Evolutionary conservation across 2,797 vertebrate genomes (phyloP), one percentile per base, ranked within the genome.

Genomic region (Eulemur mongoz): DNA sequence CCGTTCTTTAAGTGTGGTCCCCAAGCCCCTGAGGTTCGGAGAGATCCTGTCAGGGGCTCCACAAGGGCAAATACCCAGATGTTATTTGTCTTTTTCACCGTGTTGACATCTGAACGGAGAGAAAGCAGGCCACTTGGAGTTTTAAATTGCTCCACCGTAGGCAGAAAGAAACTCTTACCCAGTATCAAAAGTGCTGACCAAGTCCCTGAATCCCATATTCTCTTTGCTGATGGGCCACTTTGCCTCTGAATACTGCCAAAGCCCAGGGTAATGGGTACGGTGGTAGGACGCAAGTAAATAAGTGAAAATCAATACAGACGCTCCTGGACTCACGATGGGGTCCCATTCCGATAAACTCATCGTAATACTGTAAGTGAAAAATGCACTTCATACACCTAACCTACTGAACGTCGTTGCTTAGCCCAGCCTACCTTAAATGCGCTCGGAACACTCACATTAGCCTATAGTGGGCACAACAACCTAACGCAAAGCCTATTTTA

Each of bases 191-290:
- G 63, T 79, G 90, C 95, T 93, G 95, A 95, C 43, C 12, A 0
- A 30, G 82, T 15, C 11, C 10, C 87, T 69, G 32, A 84, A 2
- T 57, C 52, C 25, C 1, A 1, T 1, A 1, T 35, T 63, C 69
- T 88, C 88, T 92, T 7, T 85, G 93, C 97, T 88, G 89, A 97
- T 1, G 69, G 59, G 80, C 45, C 89, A 32, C 48, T 97, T n/a
- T 9, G 20, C 43, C 83, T 76, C 13, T 2, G 0, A 40, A 45
- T 3, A 9, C 14, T 10, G 72, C 93, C 63, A 45, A 35, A 15
- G 25, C 76, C 83, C 90, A 0, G 11, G 40, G 92, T 45, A 54
- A 50, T 2, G 30, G 89, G 65, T 10, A 4, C 17, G 0, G 43
- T 0, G 3, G 1, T 5, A 5, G 30, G 84, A 48, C 13, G 0